Evolutionary conservation across 2,797 vertebrate species (phyloP).

Genomic region (Rallus crepitans): DNA sequence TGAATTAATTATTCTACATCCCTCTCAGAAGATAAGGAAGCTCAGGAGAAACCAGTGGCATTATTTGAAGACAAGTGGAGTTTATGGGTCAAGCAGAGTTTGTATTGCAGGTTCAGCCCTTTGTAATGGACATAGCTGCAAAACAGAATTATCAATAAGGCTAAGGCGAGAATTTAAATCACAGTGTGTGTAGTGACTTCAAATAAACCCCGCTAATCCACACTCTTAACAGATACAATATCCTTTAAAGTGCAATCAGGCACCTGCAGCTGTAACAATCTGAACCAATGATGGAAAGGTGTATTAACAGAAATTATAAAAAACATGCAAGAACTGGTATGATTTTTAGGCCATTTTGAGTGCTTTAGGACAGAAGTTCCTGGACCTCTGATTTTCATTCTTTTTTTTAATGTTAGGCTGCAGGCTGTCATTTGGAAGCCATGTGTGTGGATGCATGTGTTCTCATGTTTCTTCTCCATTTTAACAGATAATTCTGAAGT

Average conservation of each 20-base stretch:
- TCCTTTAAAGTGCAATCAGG: background rate
- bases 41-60: background rate
- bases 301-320: background rate
- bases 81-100: background rate
- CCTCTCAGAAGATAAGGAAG: background rate
- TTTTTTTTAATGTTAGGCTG: background rate
- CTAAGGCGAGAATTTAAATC: background rate
- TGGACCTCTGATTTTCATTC: background rate
- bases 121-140: background rate
- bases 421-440: background rate
- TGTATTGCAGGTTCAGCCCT: background rate
- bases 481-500: background rate
- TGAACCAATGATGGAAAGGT: background rate
- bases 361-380: background rate
- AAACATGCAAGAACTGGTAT: accelerated
- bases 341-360: background rate
- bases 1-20: background rate
- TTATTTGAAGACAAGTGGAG: background rate
- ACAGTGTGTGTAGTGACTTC: background rate
- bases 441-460: accelerated
- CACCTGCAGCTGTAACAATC: background rate
- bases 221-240: background rate
- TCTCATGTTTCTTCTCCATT: background rate
- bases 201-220: background rate
- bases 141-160: background rate